Percentiles rank a stretch among this genome's conserved stretches.
These are phyloP conservation scores for Torymus texanus DNA, from an alignment of 2,888 invertebrate genomes.

Conservation along the genomic window DNA sequence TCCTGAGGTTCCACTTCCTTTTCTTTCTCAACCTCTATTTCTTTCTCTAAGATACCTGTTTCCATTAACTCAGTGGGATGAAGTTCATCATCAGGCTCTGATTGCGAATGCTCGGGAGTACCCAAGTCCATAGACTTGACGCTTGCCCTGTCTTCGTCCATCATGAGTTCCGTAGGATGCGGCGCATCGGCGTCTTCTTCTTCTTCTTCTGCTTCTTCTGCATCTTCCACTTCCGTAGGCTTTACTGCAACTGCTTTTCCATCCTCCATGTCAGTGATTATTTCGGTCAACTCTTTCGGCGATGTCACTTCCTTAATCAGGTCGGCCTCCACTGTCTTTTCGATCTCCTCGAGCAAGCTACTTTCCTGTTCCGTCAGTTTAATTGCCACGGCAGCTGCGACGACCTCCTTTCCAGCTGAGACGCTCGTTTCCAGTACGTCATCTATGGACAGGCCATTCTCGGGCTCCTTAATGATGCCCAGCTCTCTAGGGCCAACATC, in stretches of 20 bases:
- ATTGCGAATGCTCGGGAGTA: no score
- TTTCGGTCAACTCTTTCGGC: conserved; percentile 32
- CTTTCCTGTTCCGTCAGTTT: conserved; percentile 38
- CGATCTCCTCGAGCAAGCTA: conserved; percentile 47
- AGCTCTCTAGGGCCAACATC: background rate
- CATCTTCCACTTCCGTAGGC: conserved; percentile 56
- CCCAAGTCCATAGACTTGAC: conserved; percentile 40
- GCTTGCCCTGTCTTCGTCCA: background rate
- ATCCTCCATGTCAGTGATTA: no score
- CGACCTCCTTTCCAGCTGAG: background rate
- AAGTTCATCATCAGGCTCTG: conserved; percentile 2
- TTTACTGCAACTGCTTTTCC: no score
- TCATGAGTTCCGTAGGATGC: background rate
- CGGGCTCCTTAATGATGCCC: background rate
- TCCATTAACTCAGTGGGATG: background rate
- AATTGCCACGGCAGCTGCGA: background rate
- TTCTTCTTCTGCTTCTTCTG: conserved; percentile 72
- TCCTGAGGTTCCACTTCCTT: conserved; percentile 33
- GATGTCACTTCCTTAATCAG: conserved; percentile 34
- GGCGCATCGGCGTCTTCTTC: conserved; percentile 67
- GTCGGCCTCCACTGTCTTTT: conserved; percentile 50
- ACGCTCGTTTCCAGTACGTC: background rate
- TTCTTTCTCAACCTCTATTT: conserved; percentile 56
- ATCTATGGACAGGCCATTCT: background rate
- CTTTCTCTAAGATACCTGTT: background rate